phyloP scores from a whole-genome alignment of 37 sponge, comb jelly and placozoan species.

The Tethya wilhelma region DNA sequence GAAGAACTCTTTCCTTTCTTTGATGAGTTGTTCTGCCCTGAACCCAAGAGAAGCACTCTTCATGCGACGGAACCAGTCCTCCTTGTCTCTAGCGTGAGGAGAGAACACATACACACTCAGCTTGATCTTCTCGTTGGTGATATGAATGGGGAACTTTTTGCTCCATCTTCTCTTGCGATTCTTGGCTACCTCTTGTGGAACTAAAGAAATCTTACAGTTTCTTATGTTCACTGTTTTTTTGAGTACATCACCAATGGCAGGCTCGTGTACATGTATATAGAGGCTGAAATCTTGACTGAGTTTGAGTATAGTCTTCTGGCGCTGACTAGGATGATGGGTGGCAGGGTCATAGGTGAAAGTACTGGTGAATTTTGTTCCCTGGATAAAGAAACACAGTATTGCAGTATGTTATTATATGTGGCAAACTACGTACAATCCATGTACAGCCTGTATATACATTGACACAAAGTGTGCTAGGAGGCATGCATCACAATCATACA shows the following conservation, averaged over 20 bases:
- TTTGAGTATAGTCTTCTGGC: slow-evolving; percentile 3
- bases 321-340: slow-evolving; percentile 47
- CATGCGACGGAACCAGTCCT: slow-evolving; percentile 81
- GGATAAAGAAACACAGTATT: background rate
- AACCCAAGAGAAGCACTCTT: slow-evolving; percentile 24
- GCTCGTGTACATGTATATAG: background rate
- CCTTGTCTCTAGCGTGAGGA: slow-evolving; percentile 60
- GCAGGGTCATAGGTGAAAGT: slow-evolving; percentile 31
- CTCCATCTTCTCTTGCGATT: slow-evolving; percentile 84
- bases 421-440: too few relatives aligned
- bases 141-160: slow-evolving; percentile 82
- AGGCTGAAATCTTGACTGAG: slow-evolving; percentile 46
- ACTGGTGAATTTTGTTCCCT: slow-evolving; percentile 47
- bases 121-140: background rate
- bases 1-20: slow-evolving; percentile 35
- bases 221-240: slow-evolving; percentile 10
- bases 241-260: background rate
- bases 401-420: background rate
- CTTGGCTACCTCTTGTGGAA: slow-evolving; percentile 62
- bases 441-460: too few relatives aligned
- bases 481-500: too few relatives aligned
- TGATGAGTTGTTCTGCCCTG: slow-evolving; percentile 15
- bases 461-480: too few relatives aligned
- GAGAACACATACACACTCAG: slow-evolving; percentile 57
- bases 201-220: slow-evolving; percentile 28